Evolutionary conservation across 2,888 invertebrate species (phyloP), one percentile per base, ranked within the genome.

Genomic region (Zhuqinia jingwanae): DNA sequence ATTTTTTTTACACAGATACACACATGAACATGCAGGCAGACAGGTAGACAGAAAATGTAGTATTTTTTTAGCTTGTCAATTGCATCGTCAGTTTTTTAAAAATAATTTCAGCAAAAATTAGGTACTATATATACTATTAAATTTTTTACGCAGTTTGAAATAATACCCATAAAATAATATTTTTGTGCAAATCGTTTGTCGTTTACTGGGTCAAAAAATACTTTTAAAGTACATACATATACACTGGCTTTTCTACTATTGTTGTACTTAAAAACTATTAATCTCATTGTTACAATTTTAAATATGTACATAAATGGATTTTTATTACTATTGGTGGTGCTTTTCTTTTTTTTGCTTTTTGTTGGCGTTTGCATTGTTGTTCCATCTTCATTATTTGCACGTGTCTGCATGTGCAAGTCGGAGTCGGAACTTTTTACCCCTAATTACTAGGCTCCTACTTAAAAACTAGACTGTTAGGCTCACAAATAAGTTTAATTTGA

Each of bases 171-270:
- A 25, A 60, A 60, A 60, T n/a, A 36, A 53, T 53, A 27, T 25
- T 1, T 15, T 22, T 60, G 27, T 25, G 11, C 20, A 25, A 60
- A 60, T 20, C 22, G 36, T 8, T 36, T 36, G 36, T 60, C 58
- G 58, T 60, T 60, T 60, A 60, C 58, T 60, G 27, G 58, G 58
- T 60, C 58, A 60, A 27, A 25, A 6, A 13, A n/a, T n/a, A n/a
- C n/a, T n/a, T 36, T 36, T 36, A 6, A 36, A 6, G 36, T 6
- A 36, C 3, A 36, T 13, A 60, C 22, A 22, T 60, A 27, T 11
- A 25, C 15, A 60, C 58, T 11, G 58, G 27, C 58, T 60, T 60
- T 60, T 60, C 25, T 17, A 11, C 58, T 36, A 36, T 36, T 36
- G 36, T 36, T 36, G 8, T 6, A 36, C 36, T 36, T 36, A 36